A percentile compares a stretch with the other conserved stretches of the same genome.
These are phyloP conservation scores for Xanthorhoe spadicearia DNA, from an alignment of 2,888 invertebrate genomes.

Conservation along the genomic window DNA sequence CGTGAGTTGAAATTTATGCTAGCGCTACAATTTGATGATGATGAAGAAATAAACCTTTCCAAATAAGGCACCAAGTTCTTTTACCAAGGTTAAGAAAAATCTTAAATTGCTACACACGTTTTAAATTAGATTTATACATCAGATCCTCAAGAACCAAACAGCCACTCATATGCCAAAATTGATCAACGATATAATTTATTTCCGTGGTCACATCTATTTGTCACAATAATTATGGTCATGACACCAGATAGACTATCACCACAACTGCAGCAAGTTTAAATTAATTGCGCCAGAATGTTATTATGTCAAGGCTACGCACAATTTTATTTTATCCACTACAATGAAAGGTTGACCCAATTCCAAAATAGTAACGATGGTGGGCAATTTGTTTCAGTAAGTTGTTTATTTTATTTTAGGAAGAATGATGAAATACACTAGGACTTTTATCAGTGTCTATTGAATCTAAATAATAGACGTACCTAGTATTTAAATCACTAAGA, in stretches of 20 bases:
- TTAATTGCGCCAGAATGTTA: slow-evolving; percentile 81
- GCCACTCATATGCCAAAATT: slow-evolving; percentile 25
- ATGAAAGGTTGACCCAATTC: slow-evolving; percentile 65
- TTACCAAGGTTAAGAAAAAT: slow-evolving; percentile 4
- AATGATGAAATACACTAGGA: slow-evolving; percentile 1
- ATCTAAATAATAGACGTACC: background rate
- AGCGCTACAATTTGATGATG: slow-evolving; percentile 13
- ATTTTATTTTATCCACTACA: slow-evolving; percentile 61
- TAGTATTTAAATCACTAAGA: too few relatives aligned
- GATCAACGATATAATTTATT: slow-evolving; percentile 41
- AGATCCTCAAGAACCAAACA: background rate
- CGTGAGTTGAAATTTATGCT: slow-evolving; percentile 30
- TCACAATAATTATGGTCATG: slow-evolving; percentile 54
- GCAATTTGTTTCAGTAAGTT: slow-evolving; percentile 32
- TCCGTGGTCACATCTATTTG: slow-evolving; percentile 50
- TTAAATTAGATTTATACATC: background rate
- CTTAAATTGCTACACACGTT: background rate
- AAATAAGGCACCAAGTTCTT: slow-evolving; percentile 14
- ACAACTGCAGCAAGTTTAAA: slow-evolving; percentile 63
- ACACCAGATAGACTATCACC: slow-evolving; percentile 57
- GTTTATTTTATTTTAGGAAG: slow-evolving; percentile 22
- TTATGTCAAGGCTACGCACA: slow-evolving; percentile 74
- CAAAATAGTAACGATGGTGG: slow-evolving; percentile 46
- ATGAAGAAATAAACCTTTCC: slow-evolving; percentile 18
- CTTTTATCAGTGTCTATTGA: background rate